Conservation (phyloP, 2,888 invertebrate species). For the Thecocarcelia acutangulata region DNA sequence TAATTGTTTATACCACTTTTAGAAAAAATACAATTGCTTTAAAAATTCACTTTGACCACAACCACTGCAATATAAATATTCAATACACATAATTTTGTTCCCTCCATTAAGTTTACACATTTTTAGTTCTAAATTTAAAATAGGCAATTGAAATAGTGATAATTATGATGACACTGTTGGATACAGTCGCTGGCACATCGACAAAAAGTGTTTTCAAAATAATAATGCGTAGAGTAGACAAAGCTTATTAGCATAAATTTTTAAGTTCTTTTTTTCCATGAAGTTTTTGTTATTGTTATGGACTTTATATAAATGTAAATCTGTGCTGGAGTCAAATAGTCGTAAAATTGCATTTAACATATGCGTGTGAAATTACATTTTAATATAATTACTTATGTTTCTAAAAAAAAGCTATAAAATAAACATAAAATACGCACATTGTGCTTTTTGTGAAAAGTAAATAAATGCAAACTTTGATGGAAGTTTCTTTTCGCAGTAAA, state of each 20-base stretch:
- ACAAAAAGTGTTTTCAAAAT: constrained; percentile 45
- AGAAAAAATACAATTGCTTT: no score
- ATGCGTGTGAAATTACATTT: constrained; percentile 63
- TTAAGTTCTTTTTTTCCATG: constrained; percentile 13
- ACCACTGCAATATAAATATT: background rate
- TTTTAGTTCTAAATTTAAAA: constrained; percentile 46
- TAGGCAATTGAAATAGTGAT: constrained; percentile 41
- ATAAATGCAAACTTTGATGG: background rate
- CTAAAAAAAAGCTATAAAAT: background rate
- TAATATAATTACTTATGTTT: constrained; percentile 64
- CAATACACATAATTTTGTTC: no score
- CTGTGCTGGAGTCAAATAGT: constrained; percentile 52
- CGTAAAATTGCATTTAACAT: constrained; percentile 64
- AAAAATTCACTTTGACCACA: background rate
- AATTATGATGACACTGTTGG: constrained; percentile 17
- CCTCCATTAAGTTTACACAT: background rate
- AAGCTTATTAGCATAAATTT: constrained; percentile 61
- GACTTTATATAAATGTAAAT: constrained; percentile 62
- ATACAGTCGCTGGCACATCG: background rate
- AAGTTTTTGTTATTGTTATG: constrained; percentile 28
- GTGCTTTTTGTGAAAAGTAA: constrained; percentile 1
- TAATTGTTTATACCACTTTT: no score
- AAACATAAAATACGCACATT: background rate
- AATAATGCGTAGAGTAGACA: constrained; percentile 26
- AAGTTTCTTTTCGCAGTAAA: background rate